These are phyloP conservation scores for Ceyx cyanopectus DNA, from an alignment of 2,113 vertebrate genomes.

Conservation along the genomic window DNA sequence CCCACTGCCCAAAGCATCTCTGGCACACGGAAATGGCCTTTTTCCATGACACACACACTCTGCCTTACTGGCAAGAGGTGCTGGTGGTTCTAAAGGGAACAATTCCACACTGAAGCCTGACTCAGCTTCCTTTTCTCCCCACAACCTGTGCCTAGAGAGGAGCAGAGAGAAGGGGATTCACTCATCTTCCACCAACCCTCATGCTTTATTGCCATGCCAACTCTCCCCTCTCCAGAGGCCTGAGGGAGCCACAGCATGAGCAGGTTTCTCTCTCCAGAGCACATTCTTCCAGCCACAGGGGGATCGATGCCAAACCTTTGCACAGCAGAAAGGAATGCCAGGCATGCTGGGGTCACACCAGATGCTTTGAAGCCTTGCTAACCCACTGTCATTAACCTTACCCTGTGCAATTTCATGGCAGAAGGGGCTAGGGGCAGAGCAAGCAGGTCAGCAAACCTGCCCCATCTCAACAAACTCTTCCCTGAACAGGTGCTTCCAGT, in stretches of 20 bases:
- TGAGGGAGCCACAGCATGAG: conserved; percentile 11
- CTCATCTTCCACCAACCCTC: conserved; percentile 33
- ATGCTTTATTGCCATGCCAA: conserved; percentile 64
- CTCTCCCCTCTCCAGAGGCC: conserved; percentile 30
- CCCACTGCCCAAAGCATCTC: background rate
- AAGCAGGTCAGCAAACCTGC: conserved; percentile 28
- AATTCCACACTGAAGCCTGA: background rate
- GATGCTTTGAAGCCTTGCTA: conserved; percentile 79
- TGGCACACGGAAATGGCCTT: background rate
- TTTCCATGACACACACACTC: background rate
- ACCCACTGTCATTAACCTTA: conserved; percentile 80
- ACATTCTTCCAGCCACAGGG: conserved; percentile 45
- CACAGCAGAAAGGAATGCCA: conserved; percentile 85
- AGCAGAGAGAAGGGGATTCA: conserved; percentile 5
- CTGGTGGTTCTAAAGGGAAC: background rate
- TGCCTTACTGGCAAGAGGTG: background rate
- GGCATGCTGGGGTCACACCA: conserved; percentile 77
- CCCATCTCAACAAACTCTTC: conserved; percentile 10
- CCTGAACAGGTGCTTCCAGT: conserved; percentile 39
- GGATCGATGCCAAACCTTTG: conserved; percentile 78
- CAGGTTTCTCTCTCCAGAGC: conserved; percentile 59
- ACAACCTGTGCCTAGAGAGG: background rate
- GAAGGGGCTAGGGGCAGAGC: conserved; percentile 39
- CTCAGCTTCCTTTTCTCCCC: background rate
- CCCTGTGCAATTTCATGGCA: conserved; percentile 72